Evolutionary conservation across 2,888 invertebrate genomes (phyloP), one percentile per base, ranked within the genome.

Genomic region (Xylota sylvarum): DNA sequence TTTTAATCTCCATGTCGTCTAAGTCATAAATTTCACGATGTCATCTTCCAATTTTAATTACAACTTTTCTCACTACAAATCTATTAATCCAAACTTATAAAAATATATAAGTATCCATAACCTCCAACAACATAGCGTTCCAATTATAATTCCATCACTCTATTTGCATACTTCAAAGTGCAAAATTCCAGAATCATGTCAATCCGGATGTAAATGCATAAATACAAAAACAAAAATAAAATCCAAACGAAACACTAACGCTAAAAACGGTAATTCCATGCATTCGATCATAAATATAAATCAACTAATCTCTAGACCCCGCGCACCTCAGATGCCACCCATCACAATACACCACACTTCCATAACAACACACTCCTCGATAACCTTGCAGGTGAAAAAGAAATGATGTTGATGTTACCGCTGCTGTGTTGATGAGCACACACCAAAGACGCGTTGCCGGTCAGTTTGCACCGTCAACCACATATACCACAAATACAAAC

Each of bases 281-380:
- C 77, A 79, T 74, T 65, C 56, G 73, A 64, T 77, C 78, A 50
- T 82, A 69, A 78, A 82, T 64, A 86, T 86, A 86, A 86, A 86
- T 86, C 81, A 81, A 77, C 37, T 69, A 64, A 81, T 73, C 82
- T 70, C 67, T 72, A 48, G 2, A 37, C 23, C 60, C 70, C 79
- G 10, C 79, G 10, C 69, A 17, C n/a, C 5, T 23, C 7, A 50
- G 60, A 67, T 19, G 50, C 64, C 69, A 30, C 72, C 81, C 65
- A 67, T 77, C 64, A 35, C 43, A 23, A 10, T 17, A 37, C 55
- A 72, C 55, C 40, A 56, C 43, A 50, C 9, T 35, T 35, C 35
- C 37, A 58, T 17, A 37, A 27, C 10, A 65, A 55, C 74, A 58
- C 69, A 65, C 70, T 62, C 40, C 67, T 48, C 62, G 69, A 64